Conservation (phyloP, 2,113 vertebrate genomes). For the Tichodroma muraria region DNA sequence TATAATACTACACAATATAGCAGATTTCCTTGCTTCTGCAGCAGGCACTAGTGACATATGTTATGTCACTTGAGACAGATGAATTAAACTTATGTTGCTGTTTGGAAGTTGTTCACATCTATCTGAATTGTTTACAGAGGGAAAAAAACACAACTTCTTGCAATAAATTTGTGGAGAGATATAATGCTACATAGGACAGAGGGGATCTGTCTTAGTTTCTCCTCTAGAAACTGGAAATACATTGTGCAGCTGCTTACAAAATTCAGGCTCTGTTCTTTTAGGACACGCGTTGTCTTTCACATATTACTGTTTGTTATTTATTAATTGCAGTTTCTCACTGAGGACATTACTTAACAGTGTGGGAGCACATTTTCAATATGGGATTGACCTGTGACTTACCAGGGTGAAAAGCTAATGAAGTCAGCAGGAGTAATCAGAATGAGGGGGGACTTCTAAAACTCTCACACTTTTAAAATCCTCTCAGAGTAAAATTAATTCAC, state of each 20-base stretch:
- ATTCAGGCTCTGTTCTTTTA: neutral
- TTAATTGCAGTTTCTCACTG: conserved; percentile 23
- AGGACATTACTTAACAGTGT: neutral
- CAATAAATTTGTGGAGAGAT: conserved; percentile 42
- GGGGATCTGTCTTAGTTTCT: neutral
- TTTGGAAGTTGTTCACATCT: conserved; percentile 55
- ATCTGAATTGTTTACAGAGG: conserved; percentile 43
- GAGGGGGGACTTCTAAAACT: neutral
- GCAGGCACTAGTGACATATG: conserved; percentile 25
- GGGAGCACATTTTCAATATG: neutral
- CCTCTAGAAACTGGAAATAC: neutral
- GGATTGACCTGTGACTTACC: neutral
- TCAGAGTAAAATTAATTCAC: conserved; percentile 12
- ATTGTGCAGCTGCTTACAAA: neutral
- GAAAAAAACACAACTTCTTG: neutral
- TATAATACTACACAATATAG: neutral
- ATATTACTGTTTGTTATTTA: conserved; percentile 27
- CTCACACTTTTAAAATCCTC: neutral
- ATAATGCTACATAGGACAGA: neutral
- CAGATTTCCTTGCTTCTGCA: neutral
- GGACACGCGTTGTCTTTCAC: neutral
- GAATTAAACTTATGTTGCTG: conserved; percentile 49
- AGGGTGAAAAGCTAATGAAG: conserved; percentile 27
- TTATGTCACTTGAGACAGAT: conserved; percentile 53
- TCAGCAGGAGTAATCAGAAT: neutral